Evolutionary conservation across 2,888 invertebrate genomes (phyloP).

Genomic region (Mythimna loreyi): DNA sequence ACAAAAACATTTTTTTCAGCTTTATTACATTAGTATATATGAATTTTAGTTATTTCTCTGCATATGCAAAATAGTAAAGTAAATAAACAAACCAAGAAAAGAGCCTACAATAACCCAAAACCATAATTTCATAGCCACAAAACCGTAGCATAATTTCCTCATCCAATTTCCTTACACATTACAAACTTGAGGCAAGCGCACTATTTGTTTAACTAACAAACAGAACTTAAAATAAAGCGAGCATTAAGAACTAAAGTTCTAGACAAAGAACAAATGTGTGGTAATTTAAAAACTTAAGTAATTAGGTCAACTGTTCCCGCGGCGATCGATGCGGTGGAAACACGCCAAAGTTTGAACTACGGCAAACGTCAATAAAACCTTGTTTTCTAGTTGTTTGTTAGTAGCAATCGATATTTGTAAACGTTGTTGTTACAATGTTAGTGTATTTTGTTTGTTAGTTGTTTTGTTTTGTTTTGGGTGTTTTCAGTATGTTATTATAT

Average conservation of each 20-base stretch:
- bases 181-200: constrained; percentile 45
- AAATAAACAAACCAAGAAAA: neutral
- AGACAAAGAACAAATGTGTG: constrained; percentile 67
- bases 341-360: constrained; percentile 79
- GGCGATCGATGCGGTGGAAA: constrained; percentile 74
- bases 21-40: too few species aligned
- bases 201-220: constrained; percentile 51
- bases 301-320: constrained; percentile 85
- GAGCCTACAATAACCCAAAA: neutral
- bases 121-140: constrained; percentile 10
- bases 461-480: constrained; percentile 31
- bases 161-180: constrained; percentile 34
- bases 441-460: constrained; percentile 38
- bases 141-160: constrained; percentile 13
- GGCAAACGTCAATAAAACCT: constrained; percentile 79
- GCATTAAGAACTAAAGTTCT: constrained; percentile 56
- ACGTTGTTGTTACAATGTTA: constrained; percentile 57
- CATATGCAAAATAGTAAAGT: neutral
- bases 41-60: too few species aligned
- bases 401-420: constrained; percentile 77
- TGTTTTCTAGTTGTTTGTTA: constrained; percentile 75
- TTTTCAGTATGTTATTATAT: constrained; percentile 3
- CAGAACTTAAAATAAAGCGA: constrained; percentile 40
- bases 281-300: constrained; percentile 84
- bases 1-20: too few species aligned